These are phyloP conservation scores for Spinibarbus caldwelli DNA, from an alignment of 2,797 vertebrate genomes.

Conservation along the genomic window DNA sequence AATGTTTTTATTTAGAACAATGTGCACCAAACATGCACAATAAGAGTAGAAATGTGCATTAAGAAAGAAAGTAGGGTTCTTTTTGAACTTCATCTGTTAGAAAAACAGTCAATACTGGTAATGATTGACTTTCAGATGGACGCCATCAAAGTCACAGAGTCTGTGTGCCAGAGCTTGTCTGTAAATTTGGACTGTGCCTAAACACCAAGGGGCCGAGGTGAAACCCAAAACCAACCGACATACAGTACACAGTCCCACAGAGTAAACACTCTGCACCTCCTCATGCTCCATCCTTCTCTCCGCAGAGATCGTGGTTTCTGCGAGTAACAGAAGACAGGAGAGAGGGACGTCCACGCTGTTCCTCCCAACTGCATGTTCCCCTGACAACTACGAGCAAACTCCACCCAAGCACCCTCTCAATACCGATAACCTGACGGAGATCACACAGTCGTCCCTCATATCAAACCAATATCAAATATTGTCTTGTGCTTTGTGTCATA, in stretches of 20 bases:
- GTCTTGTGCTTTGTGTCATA: conserved; percentile 73
- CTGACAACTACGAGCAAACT: neutral
- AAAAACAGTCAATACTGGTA: conserved; percentile 14
- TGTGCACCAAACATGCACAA: neutral
- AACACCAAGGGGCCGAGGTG: conserved; percentile 9
- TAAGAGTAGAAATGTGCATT: neutral
- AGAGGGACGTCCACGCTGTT: neutral
- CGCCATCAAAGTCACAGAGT: conserved; percentile 30
- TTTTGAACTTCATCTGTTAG: neutral
- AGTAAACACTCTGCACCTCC: neutral
- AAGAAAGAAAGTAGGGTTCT: neutral
- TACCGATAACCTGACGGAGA: neutral
- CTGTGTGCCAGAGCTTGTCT: conserved; percentile 41
- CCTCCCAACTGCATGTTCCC: conserved; percentile 30
- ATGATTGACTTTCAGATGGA: conserved; percentile 39
- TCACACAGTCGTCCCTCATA: neutral
- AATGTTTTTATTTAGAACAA: neutral
- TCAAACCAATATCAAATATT: conserved; percentile 52
- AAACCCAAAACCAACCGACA: conserved; percentile 9
- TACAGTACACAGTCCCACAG: neutral
- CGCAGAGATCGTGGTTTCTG: conserved; percentile 73
- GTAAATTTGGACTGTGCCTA: conserved; percentile 20
- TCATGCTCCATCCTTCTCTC: conserved; percentile 1
- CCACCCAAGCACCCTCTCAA: neutral
- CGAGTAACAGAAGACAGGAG: conserved; percentile 62